Evolutionary conservation across 2,888 invertebrate species (phyloP), one percentile per base, ranked within the genome.

Genomic region (Anarsia innoxiella): DNA sequence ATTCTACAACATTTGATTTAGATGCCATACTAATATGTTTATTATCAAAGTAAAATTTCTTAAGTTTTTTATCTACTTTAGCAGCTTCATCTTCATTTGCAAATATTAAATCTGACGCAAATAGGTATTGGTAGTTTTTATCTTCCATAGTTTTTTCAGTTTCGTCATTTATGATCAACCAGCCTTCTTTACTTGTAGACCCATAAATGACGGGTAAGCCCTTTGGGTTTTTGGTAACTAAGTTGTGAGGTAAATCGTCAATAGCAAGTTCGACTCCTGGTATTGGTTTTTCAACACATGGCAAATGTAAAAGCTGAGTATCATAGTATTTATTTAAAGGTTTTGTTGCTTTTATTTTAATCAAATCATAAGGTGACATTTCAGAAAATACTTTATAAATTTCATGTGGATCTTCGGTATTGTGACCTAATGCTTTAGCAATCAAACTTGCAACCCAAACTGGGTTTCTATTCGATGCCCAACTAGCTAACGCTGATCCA

Each of bases 1-100:
- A 38, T 36, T 74, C 65, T 3, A 68, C 53, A 19, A 74, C 53
- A 57, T 67, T 79, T 61, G 53, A 66, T 55, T 55, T 63, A 40
- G 42, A 66, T 32, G 56, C 71, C 62, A 61, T 69, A 69, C 43
- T 84, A 51, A 66, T 80, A 56, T 16, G 72, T 32, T 86, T 80
- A 55, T 69, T 65, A 39, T 66, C 72, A 32, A 87, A 75, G 12
- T 87, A 88, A 38, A 84, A 53, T 50, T 77, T 53, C 59, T 59
- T 66, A 12, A 80, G 42, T 50, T 59, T 51, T 40, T 52, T 52
- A 10, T 76, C 62, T 8, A 57, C 51, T 23, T 42, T 39, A 1
- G 51, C 48, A 1, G 70, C 77, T 58, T 68, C 61, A n/a, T 56
- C 46, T 41, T 73, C 66, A 1, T 66, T 56, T 10, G 57, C 12